Conservation (phyloP, 2,888 invertebrate genomes). For the Clistopyga incitator region DNA sequence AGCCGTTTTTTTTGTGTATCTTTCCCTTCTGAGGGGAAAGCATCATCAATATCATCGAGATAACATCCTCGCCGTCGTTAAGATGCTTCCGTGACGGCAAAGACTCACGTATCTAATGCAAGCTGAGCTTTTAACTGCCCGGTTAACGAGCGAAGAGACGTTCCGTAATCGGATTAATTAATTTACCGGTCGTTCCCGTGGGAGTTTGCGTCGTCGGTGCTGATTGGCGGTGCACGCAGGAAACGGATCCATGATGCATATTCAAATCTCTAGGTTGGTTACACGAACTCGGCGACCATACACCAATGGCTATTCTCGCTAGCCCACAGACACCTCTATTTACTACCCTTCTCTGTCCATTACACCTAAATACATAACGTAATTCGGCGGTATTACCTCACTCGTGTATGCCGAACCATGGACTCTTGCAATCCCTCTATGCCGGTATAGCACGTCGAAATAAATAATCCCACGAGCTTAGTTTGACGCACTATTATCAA, state of each 20-base stretch:
- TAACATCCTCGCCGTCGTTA: background rate
- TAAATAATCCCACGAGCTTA: background rate
- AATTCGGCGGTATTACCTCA: constrained; percentile 43
- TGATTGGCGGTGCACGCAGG: constrained; percentile 35
- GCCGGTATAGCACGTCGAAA: background rate
- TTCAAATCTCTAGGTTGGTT: constrained; percentile 53
- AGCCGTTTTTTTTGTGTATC: too few relatives aligned
- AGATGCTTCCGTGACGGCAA: constrained; percentile 58
- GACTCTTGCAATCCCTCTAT: background rate
- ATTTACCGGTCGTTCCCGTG: constrained; percentile 63
- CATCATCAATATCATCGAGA: background rate
- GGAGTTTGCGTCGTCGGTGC: constrained; percentile 36
- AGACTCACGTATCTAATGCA: constrained; percentile 55
- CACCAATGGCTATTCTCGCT: constrained; percentile 45
- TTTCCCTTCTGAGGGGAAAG: background rate
- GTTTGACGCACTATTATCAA: background rate
- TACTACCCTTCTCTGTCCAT: constrained; percentile 48
- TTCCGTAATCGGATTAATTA: constrained; percentile 73
- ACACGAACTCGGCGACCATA: constrained; percentile 34
- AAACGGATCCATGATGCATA: constrained; percentile 64
- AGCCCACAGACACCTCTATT: constrained; percentile 53
- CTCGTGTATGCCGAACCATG: constrained; percentile 26
- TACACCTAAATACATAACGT: constrained; percentile 35
- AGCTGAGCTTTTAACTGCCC: constrained; percentile 68
- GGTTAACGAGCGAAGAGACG: constrained; percentile 71